A percentile compares a stretch with the other conserved stretches of the same genome.
Conservation (phyloP, 2,797 vertebrate species). For the Halcyon smyrnensis region DNA sequence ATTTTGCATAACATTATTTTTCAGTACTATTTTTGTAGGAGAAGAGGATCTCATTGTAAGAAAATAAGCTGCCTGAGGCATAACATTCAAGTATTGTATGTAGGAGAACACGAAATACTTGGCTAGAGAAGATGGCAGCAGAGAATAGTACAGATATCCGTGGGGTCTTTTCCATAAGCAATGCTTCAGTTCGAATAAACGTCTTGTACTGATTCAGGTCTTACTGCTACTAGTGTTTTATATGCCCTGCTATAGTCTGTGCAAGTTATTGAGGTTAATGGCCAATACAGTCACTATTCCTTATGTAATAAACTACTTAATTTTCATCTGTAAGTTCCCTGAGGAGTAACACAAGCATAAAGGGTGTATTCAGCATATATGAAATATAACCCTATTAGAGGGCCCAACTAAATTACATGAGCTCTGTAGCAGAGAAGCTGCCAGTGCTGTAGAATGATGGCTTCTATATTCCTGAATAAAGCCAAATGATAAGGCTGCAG, state of each 20-base stretch:
- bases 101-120: background rate
- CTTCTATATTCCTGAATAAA: constrained; percentile 69
- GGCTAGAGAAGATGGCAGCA: constrained; percentile 16
- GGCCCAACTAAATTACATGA: constrained; percentile 71
- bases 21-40: background rate
- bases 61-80: background rate
- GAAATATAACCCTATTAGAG: constrained; percentile 73
- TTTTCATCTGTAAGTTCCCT: constrained; percentile 69
- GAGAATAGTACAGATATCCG: background rate
- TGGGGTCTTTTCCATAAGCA: constrained; percentile 11
- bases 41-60: background rate
- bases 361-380: constrained; percentile 62
- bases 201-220: constrained; percentile 41
- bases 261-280: constrained; percentile 72
- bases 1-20: background rate
- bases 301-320: constrained; percentile 72
- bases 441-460: constrained; percentile 60
- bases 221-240: constrained; percentile 56
- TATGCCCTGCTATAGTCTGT: constrained; percentile 24
- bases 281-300: constrained; percentile 56
- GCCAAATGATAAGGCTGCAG: constrained; percentile 25
- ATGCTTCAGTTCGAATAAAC: constrained; percentile 47
- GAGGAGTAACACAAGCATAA: constrained; percentile 68
- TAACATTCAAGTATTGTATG: background rate
- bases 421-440: constrained; percentile 73